Evolutionary conservation across 2,888 invertebrate species (phyloP).

Genomic region (Linnaemya tessellans): DNA sequence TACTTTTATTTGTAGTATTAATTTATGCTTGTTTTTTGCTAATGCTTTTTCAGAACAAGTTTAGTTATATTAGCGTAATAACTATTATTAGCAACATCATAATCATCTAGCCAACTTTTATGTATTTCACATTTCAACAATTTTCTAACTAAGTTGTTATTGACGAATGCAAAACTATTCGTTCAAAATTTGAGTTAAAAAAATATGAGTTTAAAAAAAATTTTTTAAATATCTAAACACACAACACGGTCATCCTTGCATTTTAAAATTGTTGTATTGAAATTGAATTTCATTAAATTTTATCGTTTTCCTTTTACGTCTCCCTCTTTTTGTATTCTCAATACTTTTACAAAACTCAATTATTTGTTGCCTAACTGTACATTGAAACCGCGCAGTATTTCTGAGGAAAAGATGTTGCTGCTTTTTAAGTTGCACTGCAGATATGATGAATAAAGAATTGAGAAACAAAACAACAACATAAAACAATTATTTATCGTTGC

Average conservation of each 20-base stretch:
- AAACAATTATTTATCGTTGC: conserved; percentile 32
- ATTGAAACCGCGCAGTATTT: conserved; percentile 43
- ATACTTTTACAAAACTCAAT: conserved; percentile 54
- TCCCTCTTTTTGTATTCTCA: conserved; percentile 19
- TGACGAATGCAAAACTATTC: conserved; percentile 28
- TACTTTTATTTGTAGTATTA: not conserved
- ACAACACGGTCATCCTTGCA: conserved; percentile 16
- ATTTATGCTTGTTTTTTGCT: not conserved
- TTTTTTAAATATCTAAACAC: conserved; percentile 3
- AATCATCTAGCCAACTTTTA: conserved; percentile 33
- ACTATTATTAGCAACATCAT: conserved; percentile 39
- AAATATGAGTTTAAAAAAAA: not conserved
- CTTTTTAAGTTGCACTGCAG: conserved; percentile 4
- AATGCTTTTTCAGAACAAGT: conserved; percentile 23
- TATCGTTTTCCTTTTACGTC: conserved; percentile 14
- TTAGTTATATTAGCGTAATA: conserved; percentile 27
- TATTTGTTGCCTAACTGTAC: conserved; percentile 53
- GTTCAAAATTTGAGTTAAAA: not conserved
- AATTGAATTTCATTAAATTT: conserved; percentile 48
- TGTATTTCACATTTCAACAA: conserved; percentile 49
- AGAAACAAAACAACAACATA: not conserved
- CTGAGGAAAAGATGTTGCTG: conserved; percentile 28
- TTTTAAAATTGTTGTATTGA: conserved; percentile 38
- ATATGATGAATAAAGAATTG: conserved; percentile 13
- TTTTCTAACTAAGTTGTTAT: conserved; percentile 38